phyloP scores from a whole-genome alignment of 2,113 vertebrate species.

The Stigmatopora nigra region DNA sequence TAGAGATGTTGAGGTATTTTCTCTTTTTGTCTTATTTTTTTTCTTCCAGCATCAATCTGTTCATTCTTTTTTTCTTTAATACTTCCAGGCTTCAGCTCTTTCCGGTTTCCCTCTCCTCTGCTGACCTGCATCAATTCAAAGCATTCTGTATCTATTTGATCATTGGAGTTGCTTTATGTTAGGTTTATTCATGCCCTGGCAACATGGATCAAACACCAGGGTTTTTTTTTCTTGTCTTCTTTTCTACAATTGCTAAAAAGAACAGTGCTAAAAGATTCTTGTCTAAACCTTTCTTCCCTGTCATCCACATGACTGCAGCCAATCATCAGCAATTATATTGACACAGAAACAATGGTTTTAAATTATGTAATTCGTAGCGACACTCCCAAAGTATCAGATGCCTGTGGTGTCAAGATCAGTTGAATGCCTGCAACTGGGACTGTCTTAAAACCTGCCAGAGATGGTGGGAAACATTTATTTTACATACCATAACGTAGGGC shows the following conservation, averaged over 20 bases:
- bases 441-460: constrained; percentile 7
- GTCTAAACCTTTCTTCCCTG: neutral
- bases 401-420: constrained; percentile 1
- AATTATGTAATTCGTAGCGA: neutral
- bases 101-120: constrained; percentile 12
- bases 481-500: neutral
- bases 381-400: constrained; percentile 8
- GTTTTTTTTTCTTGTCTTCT: neutral
- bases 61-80: neutral
- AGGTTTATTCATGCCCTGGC: constrained; percentile 12
- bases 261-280: neutral
- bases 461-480: neutral
- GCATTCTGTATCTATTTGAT: constrained; percentile 24
- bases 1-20: constrained; percentile 14
- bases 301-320: neutral
- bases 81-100: constrained; percentile 9
- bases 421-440: constrained; percentile 14
- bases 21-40: neutral
- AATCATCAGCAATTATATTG: neutral
- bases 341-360: neutral
- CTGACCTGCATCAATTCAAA: constrained; percentile 44
- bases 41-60: constrained; percentile 11
- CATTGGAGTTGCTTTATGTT: constrained; percentile 4
- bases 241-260: neutral
- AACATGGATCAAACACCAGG: neutral